phyloP scores from a whole-genome alignment of 2,888 invertebrate genomes.

The Stenichneumon culpator region DNA sequence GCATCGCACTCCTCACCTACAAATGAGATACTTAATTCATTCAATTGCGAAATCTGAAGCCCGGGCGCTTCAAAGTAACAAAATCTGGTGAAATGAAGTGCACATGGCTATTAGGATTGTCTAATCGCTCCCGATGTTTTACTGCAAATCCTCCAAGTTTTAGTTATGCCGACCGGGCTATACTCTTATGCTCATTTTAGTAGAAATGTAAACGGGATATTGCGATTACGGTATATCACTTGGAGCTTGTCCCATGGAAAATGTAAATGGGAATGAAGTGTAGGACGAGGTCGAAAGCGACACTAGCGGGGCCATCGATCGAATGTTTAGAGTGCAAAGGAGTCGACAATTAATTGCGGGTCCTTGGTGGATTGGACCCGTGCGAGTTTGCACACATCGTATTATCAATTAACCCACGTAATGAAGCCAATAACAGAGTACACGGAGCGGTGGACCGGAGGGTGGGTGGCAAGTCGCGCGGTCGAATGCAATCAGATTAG shows the following conservation, averaged over 20 bases:
- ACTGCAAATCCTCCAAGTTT: not conserved
- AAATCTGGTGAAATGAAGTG: not conserved
- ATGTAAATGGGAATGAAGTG: conserved; percentile 33
- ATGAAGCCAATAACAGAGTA: conserved; percentile 73
- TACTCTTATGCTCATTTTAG: conserved; percentile 21
- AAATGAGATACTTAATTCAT: not conserved
- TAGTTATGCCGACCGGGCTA: not conserved
- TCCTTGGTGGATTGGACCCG: not conserved
- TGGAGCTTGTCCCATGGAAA: conserved; percentile 36
- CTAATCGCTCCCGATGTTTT: not conserved
- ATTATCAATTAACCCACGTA: conserved; percentile 75
- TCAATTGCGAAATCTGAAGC: not conserved
- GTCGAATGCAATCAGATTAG: conserved; percentile 71
- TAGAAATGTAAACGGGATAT: conserved; percentile 11
- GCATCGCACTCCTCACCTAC: not conserved
- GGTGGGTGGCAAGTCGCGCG: conserved; percentile 24
- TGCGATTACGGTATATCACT: conserved; percentile 34
- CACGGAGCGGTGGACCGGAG: not conserved
- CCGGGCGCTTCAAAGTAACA: not conserved
- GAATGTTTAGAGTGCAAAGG: conserved; percentile 7
- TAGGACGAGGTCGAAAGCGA: conserved; percentile 24
- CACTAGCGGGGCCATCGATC: not conserved
- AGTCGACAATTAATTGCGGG: conserved; percentile 13
- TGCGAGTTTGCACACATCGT: conserved; percentile 61
- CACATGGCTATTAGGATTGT: not conserved